Percentiles rank a stretch among this genome's conserved stretches.
phyloP scores from a whole-genome alignment of 2,888 invertebrate species.

The Agonum fuliginosum region DNA sequence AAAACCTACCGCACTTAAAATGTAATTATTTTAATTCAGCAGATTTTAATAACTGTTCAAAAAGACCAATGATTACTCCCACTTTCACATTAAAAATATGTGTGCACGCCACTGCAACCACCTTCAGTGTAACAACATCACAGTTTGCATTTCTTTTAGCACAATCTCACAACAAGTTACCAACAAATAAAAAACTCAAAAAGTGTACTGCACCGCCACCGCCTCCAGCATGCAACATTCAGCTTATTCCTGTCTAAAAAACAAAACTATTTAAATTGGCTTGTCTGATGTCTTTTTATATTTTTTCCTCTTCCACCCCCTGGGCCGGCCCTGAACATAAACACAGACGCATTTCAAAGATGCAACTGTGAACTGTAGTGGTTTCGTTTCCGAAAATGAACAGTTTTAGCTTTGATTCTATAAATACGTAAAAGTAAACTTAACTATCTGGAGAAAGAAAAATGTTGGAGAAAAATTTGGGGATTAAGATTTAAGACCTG shows the following conservation, averaged over 20 bases:
- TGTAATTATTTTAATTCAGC: no score
- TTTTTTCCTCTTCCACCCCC: no score
- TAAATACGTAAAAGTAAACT: slow-evolving; percentile 40
- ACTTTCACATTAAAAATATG: no score
- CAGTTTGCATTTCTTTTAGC: no score
- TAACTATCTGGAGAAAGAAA: slow-evolving; percentile 30
- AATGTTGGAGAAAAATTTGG: slow-evolving; percentile 17
- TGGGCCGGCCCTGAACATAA: slow-evolving; percentile 17
- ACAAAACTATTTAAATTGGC: slow-evolving; percentile 36
- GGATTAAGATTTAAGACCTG: background rate
- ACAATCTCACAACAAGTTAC: no score
- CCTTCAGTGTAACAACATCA: no score
- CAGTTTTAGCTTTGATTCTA: slow-evolving; percentile 8
- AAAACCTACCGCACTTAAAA: no score
- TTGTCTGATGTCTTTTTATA: slow-evolving; percentile 14
- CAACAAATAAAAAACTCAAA: no score
- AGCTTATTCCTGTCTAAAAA: background rate
- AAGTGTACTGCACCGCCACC: background rate
- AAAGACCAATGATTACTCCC: no score
- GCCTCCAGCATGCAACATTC: slow-evolving; percentile 13
- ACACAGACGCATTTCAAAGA: slow-evolving; percentile 37
- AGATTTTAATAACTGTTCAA: no score
- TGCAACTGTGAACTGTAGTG: slow-evolving; percentile 6
- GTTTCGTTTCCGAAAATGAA: slow-evolving; percentile 8
- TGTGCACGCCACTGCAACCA: no score